A percentile compares a stretch with the other conserved stretches of the same genome.
phyloP scores from a whole-genome alignment of 1,140 invertebrate genomes.

The Cataglyphis hispanica region DNA sequence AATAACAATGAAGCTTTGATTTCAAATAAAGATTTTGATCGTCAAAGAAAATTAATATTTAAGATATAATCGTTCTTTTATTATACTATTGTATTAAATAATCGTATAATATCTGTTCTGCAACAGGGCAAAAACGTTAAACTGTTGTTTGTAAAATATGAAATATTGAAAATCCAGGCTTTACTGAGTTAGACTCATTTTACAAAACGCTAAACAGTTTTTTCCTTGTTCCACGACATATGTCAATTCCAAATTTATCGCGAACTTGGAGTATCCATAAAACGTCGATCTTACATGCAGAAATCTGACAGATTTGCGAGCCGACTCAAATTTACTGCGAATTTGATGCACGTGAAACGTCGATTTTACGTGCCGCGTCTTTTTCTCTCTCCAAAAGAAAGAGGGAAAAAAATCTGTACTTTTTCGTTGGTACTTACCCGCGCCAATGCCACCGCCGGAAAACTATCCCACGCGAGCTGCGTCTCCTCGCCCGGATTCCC shows the following conservation, averaged over 20 bases:
- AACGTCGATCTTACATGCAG: slow-evolving; percentile 12
- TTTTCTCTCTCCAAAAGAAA: background rate
- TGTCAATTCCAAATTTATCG: slow-evolving; percentile 26
- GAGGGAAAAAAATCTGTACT: slow-evolving; percentile 24
- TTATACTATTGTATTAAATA: background rate
- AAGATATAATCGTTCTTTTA: background rate
- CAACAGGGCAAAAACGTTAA: background rate
- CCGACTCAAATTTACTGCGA: slow-evolving; percentile 8
- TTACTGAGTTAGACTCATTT: background rate
- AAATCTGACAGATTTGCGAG: slow-evolving; percentile 16
- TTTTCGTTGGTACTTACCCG: slow-evolving; percentile 87
- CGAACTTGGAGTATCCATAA: background rate
- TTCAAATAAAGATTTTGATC: background rate
- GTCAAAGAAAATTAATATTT: background rate
- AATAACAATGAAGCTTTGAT: background rate
- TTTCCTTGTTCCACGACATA: background rate
- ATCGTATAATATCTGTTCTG: background rate
- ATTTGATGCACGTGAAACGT: slow-evolving; percentile 46
- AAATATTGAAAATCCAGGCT: slow-evolving; percentile 1
- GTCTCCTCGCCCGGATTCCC: slow-evolving; percentile 89
- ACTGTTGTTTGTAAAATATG: no score
- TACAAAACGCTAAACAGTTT: background rate
- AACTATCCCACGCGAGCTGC: slow-evolving; percentile 90
- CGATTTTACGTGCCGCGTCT: slow-evolving; percentile 13
- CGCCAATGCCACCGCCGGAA: slow-evolving; percentile 90